Conservation (phyloP, 1,140 invertebrate genomes). For the Subanguina moxae region DNA sequence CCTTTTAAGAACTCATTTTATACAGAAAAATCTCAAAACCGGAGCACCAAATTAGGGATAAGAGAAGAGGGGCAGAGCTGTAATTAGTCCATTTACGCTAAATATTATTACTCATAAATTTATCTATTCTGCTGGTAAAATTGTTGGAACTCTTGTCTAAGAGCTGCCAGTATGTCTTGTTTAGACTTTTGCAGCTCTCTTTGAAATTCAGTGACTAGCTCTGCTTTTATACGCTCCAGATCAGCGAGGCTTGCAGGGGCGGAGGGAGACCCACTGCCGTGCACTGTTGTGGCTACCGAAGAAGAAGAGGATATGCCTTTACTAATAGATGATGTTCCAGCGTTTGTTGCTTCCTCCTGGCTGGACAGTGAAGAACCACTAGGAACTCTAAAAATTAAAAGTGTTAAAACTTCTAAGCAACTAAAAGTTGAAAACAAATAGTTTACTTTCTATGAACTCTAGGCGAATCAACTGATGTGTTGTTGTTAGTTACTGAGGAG, state of each 20-base stretch:
- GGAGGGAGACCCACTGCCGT: neutral
- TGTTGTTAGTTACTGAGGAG: neutral
- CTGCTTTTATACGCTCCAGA: constrained; percentile 23
- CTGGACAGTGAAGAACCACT: constrained; percentile 30
- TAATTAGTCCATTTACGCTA: too few species aligned
- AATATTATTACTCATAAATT: too few species aligned
- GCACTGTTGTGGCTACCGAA: neutral
- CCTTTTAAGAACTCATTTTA: too few species aligned
- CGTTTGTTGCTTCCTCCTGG: constrained; percentile 25
- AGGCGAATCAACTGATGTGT: constrained; percentile 16
- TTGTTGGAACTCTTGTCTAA: constrained; percentile 13
- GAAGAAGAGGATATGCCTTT: neutral
- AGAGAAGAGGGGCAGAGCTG: too few species aligned
- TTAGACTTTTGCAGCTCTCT: constrained; percentile 12
- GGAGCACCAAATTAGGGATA: too few species aligned
- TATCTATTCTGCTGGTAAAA: neutral
- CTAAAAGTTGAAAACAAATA: neutral
- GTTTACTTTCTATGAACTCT: constrained; percentile 27
- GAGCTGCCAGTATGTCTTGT: constrained; percentile 9
- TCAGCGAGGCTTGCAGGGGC: constrained; percentile 18
- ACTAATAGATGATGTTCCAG: neutral
- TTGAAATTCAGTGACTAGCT: constrained; percentile 16
- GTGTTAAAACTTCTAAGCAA: too few species aligned
- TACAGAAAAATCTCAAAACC: too few species aligned
- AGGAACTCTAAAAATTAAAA: constrained; percentile 30